A percentile compares a stretch with the other conserved stretches of the same genome.
Evolutionary conservation across 2,797 vertebrate species (phyloP).

Genomic region (Columba guinea): DNA sequence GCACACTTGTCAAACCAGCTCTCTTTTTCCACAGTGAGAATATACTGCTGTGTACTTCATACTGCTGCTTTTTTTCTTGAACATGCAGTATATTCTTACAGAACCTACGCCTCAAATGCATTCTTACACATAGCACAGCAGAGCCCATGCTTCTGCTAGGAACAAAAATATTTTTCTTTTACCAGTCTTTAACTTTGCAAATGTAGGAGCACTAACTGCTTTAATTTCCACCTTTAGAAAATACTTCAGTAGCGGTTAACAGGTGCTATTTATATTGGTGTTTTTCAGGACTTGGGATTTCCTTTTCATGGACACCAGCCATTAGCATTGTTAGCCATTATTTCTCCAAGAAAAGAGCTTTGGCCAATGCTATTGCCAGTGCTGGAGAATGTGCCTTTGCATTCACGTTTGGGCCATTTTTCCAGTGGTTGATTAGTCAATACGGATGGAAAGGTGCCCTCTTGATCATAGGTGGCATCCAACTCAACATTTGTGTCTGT

Average conservation of each 20-base stretch:
- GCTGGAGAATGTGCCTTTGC: slow-evolving; percentile 61
- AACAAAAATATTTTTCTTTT: background rate
- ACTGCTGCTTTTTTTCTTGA: background rate
- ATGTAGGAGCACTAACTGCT: background rate
- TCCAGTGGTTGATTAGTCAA: slow-evolving; percentile 57
- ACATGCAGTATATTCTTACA: background rate
- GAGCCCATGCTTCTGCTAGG: background rate
- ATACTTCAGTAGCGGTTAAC: background rate
- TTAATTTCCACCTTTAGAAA: background rate
- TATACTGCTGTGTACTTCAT: background rate
- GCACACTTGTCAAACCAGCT: background rate
- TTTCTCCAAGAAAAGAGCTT: slow-evolving; percentile 53
- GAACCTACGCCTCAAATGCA: background rate
- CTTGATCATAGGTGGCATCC: slow-evolving; percentile 55
- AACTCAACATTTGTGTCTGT: slow-evolving; percentile 59
- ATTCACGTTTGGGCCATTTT: slow-evolving; percentile 48
- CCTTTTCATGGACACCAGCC: slow-evolving; percentile 58
- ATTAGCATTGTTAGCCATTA: slow-evolving; percentile 63
- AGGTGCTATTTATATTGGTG: background rate
- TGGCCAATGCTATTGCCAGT: slow-evolving; percentile 57
- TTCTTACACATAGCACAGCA: background rate
- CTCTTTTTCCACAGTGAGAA: background rate
- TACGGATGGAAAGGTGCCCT: slow-evolving; percentile 62
- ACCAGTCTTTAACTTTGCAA: background rate
- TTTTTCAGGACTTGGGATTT: slow-evolving; percentile 63